A percentile compares a stretch with the other conserved stretches of the same genome.
phyloP scores from a whole-genome alignment of 2,113 vertebrate species.

The Thermophis baileyi region DNA sequence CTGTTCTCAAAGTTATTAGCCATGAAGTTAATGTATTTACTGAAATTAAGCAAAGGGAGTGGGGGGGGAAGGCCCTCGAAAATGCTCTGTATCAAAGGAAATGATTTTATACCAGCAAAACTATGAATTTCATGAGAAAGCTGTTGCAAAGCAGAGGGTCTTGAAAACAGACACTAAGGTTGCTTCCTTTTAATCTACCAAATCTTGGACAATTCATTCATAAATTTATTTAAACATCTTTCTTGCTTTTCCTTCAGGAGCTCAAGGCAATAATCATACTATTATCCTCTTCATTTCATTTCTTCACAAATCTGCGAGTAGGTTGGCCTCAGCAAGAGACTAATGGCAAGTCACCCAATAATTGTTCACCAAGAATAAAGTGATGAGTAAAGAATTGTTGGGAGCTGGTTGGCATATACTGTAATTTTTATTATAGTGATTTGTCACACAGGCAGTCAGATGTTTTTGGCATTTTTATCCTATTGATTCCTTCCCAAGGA shows the following conservation, averaged over 20 bases:
- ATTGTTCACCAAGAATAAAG: not conserved
- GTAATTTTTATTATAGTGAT: not conserved
- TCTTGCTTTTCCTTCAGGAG: not conserved
- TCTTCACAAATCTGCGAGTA: not conserved
- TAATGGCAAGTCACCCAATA: not conserved
- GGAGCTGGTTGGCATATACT: not conserved
- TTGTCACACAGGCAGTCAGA: not conserved
- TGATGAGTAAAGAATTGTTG: not conserved
- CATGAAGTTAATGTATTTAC: constrained; percentile 7
- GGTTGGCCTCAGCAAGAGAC: not conserved
- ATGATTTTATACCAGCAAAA: constrained; percentile 37
- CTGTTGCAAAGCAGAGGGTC: constrained; percentile 28
- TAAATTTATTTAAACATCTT: not conserved
- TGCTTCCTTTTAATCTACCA: not conserved
- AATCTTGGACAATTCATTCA: not conserved
- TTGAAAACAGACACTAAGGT: constrained; percentile 19
- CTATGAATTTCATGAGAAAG: constrained; percentile 56
- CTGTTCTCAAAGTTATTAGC: constrained; percentile 36
- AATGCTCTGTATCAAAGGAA: constrained; percentile 25
- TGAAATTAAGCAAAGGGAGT: constrained; percentile 32
- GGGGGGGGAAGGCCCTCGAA: not conserved
- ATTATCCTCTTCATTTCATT: not conserved
- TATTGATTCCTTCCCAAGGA: not conserved
- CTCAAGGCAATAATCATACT: not conserved
- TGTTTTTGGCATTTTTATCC: not conserved